phyloP scores from a whole-genome alignment of 2,113 vertebrate species.

The Vulpes ferrilata region DNA sequence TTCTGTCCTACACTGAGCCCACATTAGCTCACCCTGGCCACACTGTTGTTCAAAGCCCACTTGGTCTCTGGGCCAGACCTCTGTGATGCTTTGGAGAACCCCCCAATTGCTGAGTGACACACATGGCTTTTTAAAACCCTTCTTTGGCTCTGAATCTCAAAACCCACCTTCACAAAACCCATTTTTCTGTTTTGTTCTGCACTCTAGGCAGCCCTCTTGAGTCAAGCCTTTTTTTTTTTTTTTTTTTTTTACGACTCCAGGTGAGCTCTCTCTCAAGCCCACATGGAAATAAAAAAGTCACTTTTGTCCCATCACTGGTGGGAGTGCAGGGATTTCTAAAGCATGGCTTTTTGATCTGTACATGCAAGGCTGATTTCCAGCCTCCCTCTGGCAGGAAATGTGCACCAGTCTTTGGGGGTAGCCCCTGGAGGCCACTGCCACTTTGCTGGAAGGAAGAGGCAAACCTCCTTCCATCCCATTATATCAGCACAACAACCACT shows the following conservation, averaged over 20 bases:
- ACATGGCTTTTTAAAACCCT: background rate
- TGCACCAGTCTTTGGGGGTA: accelerated
- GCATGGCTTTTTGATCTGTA: background rate
- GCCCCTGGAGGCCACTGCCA: background rate
- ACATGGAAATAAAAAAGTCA: background rate
- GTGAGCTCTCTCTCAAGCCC: background rate
- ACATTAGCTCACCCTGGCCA: background rate
- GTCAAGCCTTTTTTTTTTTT: background rate
- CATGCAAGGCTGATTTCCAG: background rate
- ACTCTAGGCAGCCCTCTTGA: background rate
- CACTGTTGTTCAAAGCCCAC: background rate
- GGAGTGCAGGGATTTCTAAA: background rate
- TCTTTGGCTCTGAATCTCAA: background rate
- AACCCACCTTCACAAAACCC: background rate
- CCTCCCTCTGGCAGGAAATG: background rate
- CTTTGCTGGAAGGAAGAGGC: background rate
- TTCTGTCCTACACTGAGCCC: background rate
- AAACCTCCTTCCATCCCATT: background rate
- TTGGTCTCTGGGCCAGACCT: background rate
- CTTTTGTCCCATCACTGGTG: background rate
- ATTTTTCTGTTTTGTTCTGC: background rate
- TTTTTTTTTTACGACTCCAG: background rate
- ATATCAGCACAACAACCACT: background rate
- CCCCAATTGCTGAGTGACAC: accelerated
- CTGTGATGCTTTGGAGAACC: background rate